Evolutionary conservation across 2,888 invertebrate species (phyloP).

Genomic region (Orchesella flavescens): DNA sequence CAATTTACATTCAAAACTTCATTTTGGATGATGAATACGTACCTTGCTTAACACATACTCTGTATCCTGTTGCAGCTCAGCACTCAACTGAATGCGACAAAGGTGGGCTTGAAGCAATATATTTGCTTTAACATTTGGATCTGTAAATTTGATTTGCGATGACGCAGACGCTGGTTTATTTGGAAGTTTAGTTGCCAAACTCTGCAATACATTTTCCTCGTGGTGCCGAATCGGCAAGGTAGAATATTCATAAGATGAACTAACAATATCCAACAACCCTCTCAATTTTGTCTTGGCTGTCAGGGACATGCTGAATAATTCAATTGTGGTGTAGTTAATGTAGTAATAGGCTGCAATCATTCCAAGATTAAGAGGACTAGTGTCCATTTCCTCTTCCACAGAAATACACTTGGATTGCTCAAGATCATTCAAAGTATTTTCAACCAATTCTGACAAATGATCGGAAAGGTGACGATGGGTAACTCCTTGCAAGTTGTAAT

Average conservation of each 20-base stretch:
- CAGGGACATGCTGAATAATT: slow-evolving; percentile 96
- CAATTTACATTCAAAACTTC: slow-evolving; percentile 13
- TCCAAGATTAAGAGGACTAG: slow-evolving; percentile 95
- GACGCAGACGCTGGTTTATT: slow-evolving; percentile 83
- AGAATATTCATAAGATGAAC: slow-evolving; percentile 97
- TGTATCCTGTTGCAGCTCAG: slow-evolving; percentile 97
- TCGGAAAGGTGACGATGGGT: slow-evolving; percentile 98
- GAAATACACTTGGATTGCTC: slow-evolving; percentile 98
- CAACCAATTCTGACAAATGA: slow-evolving; percentile 97
- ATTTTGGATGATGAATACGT: slow-evolving; percentile 51
- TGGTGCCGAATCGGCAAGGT: slow-evolving; percentile 94
- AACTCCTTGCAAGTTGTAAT: slow-evolving; percentile 97
- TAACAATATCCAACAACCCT: slow-evolving; percentile 97
- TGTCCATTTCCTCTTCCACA: slow-evolving; percentile 98
- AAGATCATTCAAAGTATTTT: slow-evolving; percentile 93
- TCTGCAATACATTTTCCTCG: slow-evolving; percentile 89
- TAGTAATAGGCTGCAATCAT: slow-evolving; percentile 99
- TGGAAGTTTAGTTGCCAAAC: slow-evolving; percentile 78
- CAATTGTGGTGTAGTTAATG: slow-evolving; percentile 99
- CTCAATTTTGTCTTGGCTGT: slow-evolving; percentile 98
- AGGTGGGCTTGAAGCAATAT: slow-evolving; percentile 96
- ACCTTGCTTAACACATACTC: slow-evolving; percentile 89
- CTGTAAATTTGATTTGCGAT: slow-evolving; percentile 86
- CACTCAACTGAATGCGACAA: slow-evolving; percentile 93
- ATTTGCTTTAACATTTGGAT: slow-evolving; percentile 98